Base-by-base conservation (phyloP, 2,797 vertebrate genomes). In the Enteromius fasciolatus region DNA sequence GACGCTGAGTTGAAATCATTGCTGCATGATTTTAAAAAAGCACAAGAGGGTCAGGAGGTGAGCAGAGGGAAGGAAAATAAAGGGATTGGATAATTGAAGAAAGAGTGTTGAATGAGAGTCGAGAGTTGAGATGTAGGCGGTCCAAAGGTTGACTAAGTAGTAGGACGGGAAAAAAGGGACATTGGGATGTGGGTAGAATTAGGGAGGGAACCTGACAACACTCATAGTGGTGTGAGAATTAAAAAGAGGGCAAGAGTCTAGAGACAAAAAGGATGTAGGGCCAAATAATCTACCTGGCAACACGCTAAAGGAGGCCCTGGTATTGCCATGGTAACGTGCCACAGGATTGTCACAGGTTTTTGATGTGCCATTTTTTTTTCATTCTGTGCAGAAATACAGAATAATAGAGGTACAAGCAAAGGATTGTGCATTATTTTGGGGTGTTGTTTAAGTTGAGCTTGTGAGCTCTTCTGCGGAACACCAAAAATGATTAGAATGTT, bases 21-120 rank as follows among this genome's bases (percentile, higher is more conserved):
- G 75, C 92, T 90, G 91, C 92, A 87, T 93, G 92, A 93, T 91
- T 90, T 89, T 85, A 82, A 91, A 92, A 86, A 57, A 88, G 86
- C 89, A 84, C 78, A 77, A 85, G 69, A 78, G 80, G 67, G 82
- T 82, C 54, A 75, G 64, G 83, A 50, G 86, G 54, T 79, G 80
- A 84, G 79, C 23, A 59, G 44, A 66, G 6, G 8, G 83, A 44
- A 33, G 41, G 76, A 61, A 83, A 89, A 69, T 23, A 66, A 50
- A 15, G 20, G n/a, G 50, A 67, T n/a, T 75, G 76, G 59, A 84
- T 63, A n/a, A 64, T 61, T 33, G 57, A 87, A 89, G 83, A 79
- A 78, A 87, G 86, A 86, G 84, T 88, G 85, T 89, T 90, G 90
- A 82, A 76, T 68, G 39, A 54, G 63, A 54, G 48, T n/a, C 23